These are phyloP conservation scores for Amblyornis subalaris DNA, from an alignment of 2,113 vertebrate genomes.

Conservation along the genomic window DNA sequence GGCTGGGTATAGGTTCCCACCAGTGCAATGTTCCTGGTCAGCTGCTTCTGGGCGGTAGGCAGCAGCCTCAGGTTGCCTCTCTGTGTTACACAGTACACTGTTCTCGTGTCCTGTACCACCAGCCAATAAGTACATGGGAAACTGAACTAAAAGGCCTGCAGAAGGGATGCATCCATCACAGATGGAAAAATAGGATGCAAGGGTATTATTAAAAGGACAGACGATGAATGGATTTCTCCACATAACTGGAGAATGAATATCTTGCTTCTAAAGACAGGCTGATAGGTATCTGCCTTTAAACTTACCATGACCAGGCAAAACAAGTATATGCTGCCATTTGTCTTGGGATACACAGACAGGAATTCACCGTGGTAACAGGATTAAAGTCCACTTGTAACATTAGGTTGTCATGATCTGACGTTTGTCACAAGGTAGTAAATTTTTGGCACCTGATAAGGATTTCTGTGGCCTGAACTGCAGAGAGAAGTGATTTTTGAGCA, in stretches of 20 bases:
- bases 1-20: not conserved
- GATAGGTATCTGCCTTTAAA: not conserved
- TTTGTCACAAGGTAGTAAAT: not conserved
- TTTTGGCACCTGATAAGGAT: not conserved
- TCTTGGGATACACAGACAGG: not conserved
- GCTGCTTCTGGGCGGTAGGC: not conserved
- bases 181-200: not conserved
- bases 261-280: not conserved
- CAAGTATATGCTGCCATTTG: not conserved
- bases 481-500: not conserved
- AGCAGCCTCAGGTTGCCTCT: not conserved
- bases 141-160: not conserved
- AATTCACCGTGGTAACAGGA: not conserved
- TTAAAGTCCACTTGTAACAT: not conserved
- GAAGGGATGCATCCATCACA: not conserved
- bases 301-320: not conserved
- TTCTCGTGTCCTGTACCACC: not conserved
- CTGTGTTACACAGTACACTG: not conserved
- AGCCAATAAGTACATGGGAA: not conserved
- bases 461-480: not conserved
- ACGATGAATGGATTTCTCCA: not conserved
- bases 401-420: not conserved
- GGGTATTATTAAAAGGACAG: not conserved
- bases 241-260: not conserved
- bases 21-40: not conserved